These are phyloP conservation scores for Laterallus jamaicensis DNA, from an alignment of 2,113 vertebrate species.

Conservation along the genomic window DNA sequence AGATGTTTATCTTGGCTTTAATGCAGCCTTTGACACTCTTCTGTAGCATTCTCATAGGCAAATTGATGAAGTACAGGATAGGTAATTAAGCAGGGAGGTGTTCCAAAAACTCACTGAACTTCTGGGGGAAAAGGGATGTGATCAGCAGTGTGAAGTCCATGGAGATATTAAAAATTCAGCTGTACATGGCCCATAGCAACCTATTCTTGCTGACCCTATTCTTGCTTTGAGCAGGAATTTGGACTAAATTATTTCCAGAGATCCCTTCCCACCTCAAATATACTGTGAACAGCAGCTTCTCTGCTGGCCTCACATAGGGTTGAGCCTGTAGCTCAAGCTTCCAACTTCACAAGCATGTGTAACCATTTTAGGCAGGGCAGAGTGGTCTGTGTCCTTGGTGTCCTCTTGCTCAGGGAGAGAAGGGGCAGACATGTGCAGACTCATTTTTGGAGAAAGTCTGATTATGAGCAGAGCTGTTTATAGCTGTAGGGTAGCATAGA, in stretches of 20 bases:
- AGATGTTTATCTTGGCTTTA: background rate
- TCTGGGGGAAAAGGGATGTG: fast-evolving
- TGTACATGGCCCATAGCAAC: background rate
- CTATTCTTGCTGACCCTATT: background rate
- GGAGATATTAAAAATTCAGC: background rate
- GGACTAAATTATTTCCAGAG: background rate
- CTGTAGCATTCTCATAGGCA: background rate
- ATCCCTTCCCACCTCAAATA: background rate
- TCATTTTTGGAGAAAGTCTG: background rate
- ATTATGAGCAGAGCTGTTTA: background rate
- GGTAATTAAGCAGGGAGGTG: background rate
- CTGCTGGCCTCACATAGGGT: background rate
- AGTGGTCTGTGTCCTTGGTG: background rate
- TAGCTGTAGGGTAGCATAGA: background rate
- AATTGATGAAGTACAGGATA: background rate
- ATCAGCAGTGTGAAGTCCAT: background rate
- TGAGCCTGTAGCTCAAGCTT: background rate
- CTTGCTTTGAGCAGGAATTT: background rate
- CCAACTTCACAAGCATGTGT: background rate
- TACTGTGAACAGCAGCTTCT: background rate
- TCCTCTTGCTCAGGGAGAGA: background rate
- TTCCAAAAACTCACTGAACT: background rate
- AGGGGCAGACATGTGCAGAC: background rate
- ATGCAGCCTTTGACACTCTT: background rate
- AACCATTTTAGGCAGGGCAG: background rate